phyloP scores from a whole-genome alignment of 2,797 vertebrate genomes.

The Gymnopithys bicolor region DNA sequence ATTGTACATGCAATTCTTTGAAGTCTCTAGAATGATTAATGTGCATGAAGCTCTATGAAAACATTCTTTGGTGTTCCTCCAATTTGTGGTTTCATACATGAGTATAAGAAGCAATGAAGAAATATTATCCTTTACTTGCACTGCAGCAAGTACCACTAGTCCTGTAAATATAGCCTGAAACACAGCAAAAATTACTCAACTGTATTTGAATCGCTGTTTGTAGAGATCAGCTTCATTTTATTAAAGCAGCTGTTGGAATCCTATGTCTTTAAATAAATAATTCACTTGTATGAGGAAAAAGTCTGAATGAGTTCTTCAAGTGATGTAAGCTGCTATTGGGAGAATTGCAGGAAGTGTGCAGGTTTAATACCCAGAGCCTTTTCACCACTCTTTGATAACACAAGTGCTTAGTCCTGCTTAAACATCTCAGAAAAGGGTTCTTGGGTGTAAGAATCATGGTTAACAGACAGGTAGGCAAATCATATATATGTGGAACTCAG shows the following conservation, averaged over 20 bases:
- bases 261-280: background rate
- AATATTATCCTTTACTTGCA: slow-evolving; percentile 12
- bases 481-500: background rate
- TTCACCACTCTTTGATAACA: background rate
- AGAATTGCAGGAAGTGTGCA: background rate
- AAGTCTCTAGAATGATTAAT: slow-evolving; percentile 53
- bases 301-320: background rate
- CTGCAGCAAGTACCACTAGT: background rate
- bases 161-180: slow-evolving; percentile 6
- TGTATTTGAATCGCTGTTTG: background rate
- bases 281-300: background rate
- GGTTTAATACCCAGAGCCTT: background rate
- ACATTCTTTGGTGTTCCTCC: slow-evolving; percentile 44
- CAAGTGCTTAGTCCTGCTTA: background rate
- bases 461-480: background rate
- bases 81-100: slow-evolving; percentile 47
- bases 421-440: background rate
- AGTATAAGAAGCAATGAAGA: slow-evolving; percentile 28
- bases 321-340: background rate
- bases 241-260: background rate
- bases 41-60: slow-evolving; percentile 12
- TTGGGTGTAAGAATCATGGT: background rate
- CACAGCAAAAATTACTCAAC: background rate
- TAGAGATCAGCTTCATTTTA: background rate
- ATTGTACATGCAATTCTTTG: slow-evolving; percentile 9